Percentiles rank a stretch among this genome's conserved stretches.
phyloP scores from a whole-genome alignment of 2,113 vertebrate species.

The Cairina moschata region DNA sequence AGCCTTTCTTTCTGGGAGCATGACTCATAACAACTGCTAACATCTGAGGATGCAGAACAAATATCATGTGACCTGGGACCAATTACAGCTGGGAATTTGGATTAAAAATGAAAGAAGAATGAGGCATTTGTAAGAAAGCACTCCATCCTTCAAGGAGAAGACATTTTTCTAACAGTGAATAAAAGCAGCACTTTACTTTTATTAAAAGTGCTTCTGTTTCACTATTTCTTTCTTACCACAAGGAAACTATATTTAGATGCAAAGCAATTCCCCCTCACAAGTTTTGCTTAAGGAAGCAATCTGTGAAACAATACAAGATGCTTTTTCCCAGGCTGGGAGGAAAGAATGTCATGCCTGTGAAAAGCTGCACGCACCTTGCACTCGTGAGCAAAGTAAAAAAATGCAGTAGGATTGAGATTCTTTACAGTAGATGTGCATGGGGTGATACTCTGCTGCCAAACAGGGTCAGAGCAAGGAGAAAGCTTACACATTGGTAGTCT shows the following conservation, averaged over 20 bases:
- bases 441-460: background rate
- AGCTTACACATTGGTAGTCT: background rate
- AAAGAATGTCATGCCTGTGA: background rate
- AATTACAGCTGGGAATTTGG: slow-evolving; percentile 8
- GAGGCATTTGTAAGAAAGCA: slow-evolving; percentile 22
- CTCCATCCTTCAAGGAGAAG: slow-evolving; percentile 1
- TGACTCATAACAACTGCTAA: background rate
- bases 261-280: background rate
- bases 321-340: background rate
- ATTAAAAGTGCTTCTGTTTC: slow-evolving; percentile 31
- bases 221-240: background rate
- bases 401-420: background rate
- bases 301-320: background rate
- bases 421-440: accelerated
- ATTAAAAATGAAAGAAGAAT: slow-evolving; percentile 55
- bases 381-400: background rate
- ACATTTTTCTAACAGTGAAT: background rate
- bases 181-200: slow-evolving; percentile 27
- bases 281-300: background rate
- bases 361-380: background rate
- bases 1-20: background rate
- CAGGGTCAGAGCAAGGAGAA: background rate
- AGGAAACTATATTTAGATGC: background rate
- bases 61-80: slow-evolving; percentile 2
- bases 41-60: slow-evolving; percentile 14